Evolutionary conservation across 1,140 invertebrate species (phyloP).

Genomic region (Diorhabda carinulata): DNA sequence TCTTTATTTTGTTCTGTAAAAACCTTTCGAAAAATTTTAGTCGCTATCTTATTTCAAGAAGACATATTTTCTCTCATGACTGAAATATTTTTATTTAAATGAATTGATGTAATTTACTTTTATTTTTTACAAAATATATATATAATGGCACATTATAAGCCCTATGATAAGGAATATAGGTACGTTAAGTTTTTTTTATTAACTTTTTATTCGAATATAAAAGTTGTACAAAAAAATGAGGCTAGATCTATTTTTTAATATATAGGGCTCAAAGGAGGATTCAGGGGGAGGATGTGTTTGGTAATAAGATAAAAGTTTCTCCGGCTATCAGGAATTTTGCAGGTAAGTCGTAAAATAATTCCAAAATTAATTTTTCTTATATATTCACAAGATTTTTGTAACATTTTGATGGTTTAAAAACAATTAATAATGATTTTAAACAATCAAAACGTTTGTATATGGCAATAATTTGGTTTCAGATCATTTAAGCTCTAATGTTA

Average conservation of each 20-base stretch:
- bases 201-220: no score
- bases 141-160: constrained; percentile 39
- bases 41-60: no score
- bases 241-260: background rate
- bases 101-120: constrained; percentile 26
- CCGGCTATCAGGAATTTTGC: constrained; percentile 35
- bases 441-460: no score
- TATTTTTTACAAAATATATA: constrained; percentile 14
- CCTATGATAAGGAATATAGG: constrained; percentile 38
- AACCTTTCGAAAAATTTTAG: no score
- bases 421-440: no score
- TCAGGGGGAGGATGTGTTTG: constrained; percentile 80
- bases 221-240: no score
- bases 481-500: no score
- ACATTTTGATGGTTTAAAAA: no score
- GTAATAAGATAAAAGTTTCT: constrained; percentile 60
- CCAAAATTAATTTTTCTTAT: no score
- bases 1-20: no score
- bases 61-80: constrained; percentile 10
- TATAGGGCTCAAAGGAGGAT: constrained; percentile 76
- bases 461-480: no score
- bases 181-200: constrained; percentile 16
- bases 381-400: no score
- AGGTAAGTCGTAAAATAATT: constrained; percentile 25
- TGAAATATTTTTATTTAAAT: constrained; percentile 19